Evolutionary conservation across 2,888 invertebrate genomes (phyloP).

Genomic region (Thymelicus sylvestris): DNA sequence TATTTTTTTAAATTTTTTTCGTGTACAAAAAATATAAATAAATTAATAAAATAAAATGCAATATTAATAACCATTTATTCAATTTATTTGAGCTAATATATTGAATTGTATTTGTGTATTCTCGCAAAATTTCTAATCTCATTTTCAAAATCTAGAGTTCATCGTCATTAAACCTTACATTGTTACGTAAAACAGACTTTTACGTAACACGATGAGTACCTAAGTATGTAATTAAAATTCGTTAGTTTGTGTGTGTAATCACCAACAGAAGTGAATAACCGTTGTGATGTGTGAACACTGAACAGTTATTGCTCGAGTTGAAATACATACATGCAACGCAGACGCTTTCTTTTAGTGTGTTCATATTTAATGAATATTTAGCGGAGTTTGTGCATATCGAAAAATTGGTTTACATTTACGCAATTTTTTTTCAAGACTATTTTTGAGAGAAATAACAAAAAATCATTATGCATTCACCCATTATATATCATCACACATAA

Average conservation of each 20-base stretch:
- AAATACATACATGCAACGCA: neutral
- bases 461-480: too few relatives aligned
- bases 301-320: neutral
- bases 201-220: conserved; percentile 40
- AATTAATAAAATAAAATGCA: too few relatives aligned
- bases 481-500: too few relatives aligned
- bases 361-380: neutral
- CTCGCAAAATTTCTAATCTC: neutral
- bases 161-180: neutral
- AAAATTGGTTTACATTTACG: too few relatives aligned
- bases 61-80: too few relatives aligned
- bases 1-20: too few relatives aligned
- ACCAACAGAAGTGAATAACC: conserved; percentile 29
- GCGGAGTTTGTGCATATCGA: too few relatives aligned
- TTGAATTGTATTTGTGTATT: neutral
- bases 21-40: too few relatives aligned
- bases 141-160: neutral
- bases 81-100: too few relatives aligned
- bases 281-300: conserved; percentile 4
- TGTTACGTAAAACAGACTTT: conserved; percentile 11
- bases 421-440: too few relatives aligned
- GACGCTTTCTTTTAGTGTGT: conserved; percentile 12
- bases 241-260: conserved; percentile 43
- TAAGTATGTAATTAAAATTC: conserved; percentile 43
- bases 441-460: too few relatives aligned